Percentiles rank a stretch among this genome's conserved stretches.
phyloP scores from a whole-genome alignment of 2,797 vertebrate genomes.

The Lepus townsendii region DNA sequence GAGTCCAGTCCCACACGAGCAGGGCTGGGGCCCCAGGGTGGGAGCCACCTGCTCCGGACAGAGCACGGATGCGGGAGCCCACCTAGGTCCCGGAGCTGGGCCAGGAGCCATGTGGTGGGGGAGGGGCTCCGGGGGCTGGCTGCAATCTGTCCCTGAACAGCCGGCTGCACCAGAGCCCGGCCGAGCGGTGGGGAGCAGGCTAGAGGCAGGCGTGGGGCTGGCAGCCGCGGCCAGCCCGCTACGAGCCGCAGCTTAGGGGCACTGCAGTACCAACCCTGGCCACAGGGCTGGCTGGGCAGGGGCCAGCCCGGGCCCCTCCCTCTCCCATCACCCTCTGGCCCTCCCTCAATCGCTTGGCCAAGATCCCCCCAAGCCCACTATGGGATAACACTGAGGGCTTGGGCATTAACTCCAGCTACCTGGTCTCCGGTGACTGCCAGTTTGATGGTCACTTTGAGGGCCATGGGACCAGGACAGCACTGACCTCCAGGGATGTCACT shows the following conservation, averaged over 20 bases:
- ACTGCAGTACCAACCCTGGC: neutral
- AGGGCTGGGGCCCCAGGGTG: accelerated
- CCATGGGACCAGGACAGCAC: neutral
- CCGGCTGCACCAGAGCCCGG: neutral
- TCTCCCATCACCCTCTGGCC: too few relatives aligned
- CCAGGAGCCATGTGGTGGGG: neutral
- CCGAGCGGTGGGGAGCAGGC: neutral
- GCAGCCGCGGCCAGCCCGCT: neutral
- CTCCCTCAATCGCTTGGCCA: neutral
- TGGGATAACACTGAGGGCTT: neutral
- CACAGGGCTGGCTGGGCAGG: neutral
- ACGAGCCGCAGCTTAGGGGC: neutral
- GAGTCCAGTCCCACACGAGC: too few relatives aligned
- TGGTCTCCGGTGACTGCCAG: neutral
- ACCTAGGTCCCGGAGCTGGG: neutral
- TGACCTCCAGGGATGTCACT: neutral
- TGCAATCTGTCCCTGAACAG: slow-evolving; percentile 1
- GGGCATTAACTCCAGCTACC: neutral
- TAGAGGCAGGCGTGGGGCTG: neutral
- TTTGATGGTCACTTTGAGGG: neutral
- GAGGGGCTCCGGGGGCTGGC: neutral
- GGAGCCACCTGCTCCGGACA: too few relatives aligned
- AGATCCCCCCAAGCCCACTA: neutral
- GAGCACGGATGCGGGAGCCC: neutral
- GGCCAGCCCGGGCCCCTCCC: neutral